Conservation (phyloP, 2,888 invertebrate species). For the Saturnia japonica region DNA sequence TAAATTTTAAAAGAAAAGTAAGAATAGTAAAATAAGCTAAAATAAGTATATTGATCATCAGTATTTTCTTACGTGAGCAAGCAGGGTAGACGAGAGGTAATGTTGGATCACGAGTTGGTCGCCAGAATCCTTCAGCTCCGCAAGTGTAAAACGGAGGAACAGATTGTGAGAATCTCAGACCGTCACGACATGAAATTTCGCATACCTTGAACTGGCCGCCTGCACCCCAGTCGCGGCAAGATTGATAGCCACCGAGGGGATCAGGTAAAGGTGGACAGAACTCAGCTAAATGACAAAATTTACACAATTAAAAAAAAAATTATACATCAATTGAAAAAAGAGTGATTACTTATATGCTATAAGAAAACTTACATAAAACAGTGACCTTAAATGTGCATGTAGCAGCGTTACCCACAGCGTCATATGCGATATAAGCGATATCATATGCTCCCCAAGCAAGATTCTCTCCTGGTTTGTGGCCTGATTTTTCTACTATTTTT, state of each 20-base stretch:
- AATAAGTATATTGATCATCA: background rate
- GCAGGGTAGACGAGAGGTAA: constrained; percentile 94
- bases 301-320: background rate
- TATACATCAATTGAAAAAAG: background rate
- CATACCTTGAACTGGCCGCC: constrained; percentile 98
- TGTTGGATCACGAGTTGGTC: constrained; percentile 91
- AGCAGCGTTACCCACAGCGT: constrained; percentile 95
- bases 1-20: constrained; percentile 34
- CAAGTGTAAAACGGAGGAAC: constrained; percentile 99
- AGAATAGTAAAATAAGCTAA: constrained; percentile 9
- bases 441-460: constrained; percentile 95
- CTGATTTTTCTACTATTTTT: constrained; percentile 91
- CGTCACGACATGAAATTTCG: constrained; percentile 92
- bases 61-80: constrained; percentile 88
- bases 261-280: constrained; percentile 95
- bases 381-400: constrained; percentile 96
- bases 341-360: background rate
- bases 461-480: constrained; percentile 93
- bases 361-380: constrained; percentile 86
- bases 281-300: constrained; percentile 84
- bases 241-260: constrained; percentile 95
- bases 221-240: constrained; percentile 97
- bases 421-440: constrained; percentile 96
- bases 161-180: constrained; percentile 94
- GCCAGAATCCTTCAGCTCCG: constrained; percentile 99